phyloP scores from a whole-genome alignment of 2,888 invertebrate genomes.

The Linnaemya vulpina region DNA sequence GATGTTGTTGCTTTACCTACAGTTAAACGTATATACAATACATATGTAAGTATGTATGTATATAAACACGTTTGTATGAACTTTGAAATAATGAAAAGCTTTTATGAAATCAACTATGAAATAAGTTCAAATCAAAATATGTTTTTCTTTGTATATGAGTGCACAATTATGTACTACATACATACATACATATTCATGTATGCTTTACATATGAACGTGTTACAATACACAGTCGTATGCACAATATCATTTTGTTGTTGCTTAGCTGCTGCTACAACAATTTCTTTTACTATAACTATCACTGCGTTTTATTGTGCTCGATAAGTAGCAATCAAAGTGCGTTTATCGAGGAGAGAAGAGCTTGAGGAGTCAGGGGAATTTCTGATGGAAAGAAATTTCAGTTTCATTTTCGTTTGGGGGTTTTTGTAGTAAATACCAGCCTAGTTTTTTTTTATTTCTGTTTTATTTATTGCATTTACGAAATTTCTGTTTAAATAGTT shows the following conservation, averaged over 20 bases:
- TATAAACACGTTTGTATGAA: background rate
- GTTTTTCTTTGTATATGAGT: background rate
- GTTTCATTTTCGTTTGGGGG: conserved; percentile 81
- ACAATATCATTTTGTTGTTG: background rate
- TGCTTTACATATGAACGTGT: background rate
- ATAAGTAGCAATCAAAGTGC: conserved; percentile 20
- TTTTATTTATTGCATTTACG: conserved; percentile 56
- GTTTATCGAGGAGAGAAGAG: background rate
- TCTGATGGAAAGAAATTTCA: conserved; percentile 75
- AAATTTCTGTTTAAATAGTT: conserved; percentile 60
- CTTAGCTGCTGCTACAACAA: conserved; percentile 17
- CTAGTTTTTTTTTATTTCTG: conserved; percentile 57
- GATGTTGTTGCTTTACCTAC: conserved; percentile 4
- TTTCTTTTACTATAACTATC: conserved; percentile 49
- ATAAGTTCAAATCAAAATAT: conserved; percentile 39
- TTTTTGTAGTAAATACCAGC: conserved; percentile 6
- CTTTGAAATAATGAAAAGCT: conserved; percentile 24
- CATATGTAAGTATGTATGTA: background rate
- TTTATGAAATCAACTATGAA: conserved; percentile 30
- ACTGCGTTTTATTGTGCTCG: conserved; percentile 8
- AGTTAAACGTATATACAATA: background rate
- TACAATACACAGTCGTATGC: background rate
- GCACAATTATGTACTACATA: background rate
- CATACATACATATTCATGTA: background rate
- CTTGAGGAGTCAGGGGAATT: conserved; percentile 21